These are phyloP conservation scores for Cybosia mesomella DNA, from an alignment of 2,888 invertebrate genomes.

Conservation along the genomic window DNA sequence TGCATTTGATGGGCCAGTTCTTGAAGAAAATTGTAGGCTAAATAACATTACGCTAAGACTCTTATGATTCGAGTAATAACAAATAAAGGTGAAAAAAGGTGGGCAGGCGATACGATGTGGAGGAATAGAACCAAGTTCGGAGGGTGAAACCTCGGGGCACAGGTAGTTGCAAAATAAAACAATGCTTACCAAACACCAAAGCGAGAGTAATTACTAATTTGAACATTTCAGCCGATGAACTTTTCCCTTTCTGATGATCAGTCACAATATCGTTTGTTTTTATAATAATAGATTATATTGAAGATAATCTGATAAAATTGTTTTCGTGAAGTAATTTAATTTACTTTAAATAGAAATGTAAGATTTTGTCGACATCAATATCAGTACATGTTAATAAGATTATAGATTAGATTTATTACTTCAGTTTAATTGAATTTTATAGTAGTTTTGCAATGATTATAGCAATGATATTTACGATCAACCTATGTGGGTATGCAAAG, in stretches of 20 bases:
- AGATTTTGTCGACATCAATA: background rate
- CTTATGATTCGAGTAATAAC: too few relatives aligned
- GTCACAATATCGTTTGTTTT: slow-evolving; percentile 19
- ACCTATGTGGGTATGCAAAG: background rate
- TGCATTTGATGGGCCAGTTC: too few relatives aligned
- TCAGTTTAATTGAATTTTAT: background rate
- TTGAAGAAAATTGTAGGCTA: too few relatives aligned
- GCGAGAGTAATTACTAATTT: slow-evolving; percentile 40
- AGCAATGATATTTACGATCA: background rate
- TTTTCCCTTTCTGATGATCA: slow-evolving; percentile 15
- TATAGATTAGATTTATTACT: background rate
- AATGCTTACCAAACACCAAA: slow-evolving; percentile 51
- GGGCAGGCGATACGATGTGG: too few relatives aligned
- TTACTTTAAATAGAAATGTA: slow-evolving; percentile 11
- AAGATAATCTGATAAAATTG: slow-evolving; percentile 20
- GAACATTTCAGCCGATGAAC: slow-evolving; percentile 32
- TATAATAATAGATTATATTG: slow-evolving; percentile 25
- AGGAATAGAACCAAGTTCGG: too few relatives aligned
- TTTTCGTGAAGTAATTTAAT: slow-evolving; percentile 15
- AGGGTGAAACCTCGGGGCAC: too few relatives aligned
- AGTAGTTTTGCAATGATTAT: background rate
- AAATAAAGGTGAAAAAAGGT: too few relatives aligned
- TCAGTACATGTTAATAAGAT: background rate
- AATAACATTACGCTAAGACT: too few relatives aligned
- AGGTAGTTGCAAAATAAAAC: slow-evolving; percentile 26